phyloP scores from a whole-genome alignment of 2,888 invertebrate species.

The Andrena hattorfiana region DNA sequence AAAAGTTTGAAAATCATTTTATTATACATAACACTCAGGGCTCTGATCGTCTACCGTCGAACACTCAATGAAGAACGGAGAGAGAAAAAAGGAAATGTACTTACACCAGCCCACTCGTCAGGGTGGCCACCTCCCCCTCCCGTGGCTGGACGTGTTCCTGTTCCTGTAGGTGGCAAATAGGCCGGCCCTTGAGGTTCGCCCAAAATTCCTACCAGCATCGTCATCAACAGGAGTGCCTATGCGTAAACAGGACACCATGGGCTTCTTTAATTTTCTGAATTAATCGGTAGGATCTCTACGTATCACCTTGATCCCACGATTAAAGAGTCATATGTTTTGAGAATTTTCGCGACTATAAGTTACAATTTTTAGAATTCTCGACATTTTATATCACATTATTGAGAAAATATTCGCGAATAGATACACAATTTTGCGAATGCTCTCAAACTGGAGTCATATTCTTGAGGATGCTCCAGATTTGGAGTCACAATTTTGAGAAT shows the following conservation, averaged over 20 bases:
- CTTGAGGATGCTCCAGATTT: too few species aligned
- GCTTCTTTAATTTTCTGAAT: not conserved
- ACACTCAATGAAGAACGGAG: too few species aligned
- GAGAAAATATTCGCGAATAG: too few species aligned
- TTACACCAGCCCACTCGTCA: constrained; percentile 84
- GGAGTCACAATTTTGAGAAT: too few species aligned
- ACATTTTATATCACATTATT: too few species aligned
- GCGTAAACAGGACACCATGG: constrained; percentile 33
- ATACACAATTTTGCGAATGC: too few species aligned
- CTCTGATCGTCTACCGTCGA: too few species aligned
- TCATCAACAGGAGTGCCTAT: constrained; percentile 75
- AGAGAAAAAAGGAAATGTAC: constrained; percentile 41
- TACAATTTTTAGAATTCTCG: too few species aligned
- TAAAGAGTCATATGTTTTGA: not conserved
- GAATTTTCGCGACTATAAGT: too few species aligned
- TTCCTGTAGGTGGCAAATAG: constrained; percentile 86
- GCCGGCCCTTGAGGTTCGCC: constrained; percentile 85
- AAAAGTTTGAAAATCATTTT: too few species aligned
- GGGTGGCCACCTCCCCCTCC: constrained; percentile 80
- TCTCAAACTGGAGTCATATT: too few species aligned
- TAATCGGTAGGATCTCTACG: not conserved
- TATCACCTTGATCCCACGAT: not conserved
- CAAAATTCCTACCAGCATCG: constrained; percentile 84
- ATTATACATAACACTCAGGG: too few species aligned
- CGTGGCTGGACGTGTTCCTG: constrained; percentile 64